Conservation (phyloP, 2,113 vertebrate species). For the Hemicordylus capensis region DNA sequence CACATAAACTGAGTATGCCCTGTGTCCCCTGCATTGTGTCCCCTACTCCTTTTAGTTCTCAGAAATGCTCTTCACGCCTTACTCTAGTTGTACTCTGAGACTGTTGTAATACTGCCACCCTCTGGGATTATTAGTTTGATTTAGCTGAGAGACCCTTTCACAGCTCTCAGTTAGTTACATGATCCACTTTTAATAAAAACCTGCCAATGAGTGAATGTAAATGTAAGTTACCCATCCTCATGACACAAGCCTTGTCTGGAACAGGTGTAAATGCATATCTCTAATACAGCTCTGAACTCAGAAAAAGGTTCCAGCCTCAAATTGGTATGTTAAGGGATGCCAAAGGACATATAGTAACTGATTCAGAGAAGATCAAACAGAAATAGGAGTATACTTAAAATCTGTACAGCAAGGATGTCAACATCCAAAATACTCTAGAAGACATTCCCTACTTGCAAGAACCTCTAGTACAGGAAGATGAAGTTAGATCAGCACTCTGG, state of each 20-base stretch:
- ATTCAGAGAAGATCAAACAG: too few species aligned
- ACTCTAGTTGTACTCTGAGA: background rate
- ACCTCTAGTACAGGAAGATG: too few species aligned
- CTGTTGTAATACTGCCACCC: background rate
- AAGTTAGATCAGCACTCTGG: too few species aligned
- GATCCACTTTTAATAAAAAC: conserved; percentile 17
- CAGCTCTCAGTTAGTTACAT: background rate
- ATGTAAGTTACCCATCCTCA: background rate
- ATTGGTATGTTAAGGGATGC: too few species aligned
- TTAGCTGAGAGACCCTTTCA: background rate
- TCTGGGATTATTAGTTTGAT: background rate
- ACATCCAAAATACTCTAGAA: too few species aligned
- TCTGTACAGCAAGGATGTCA: too few species aligned
- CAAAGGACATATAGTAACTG: too few species aligned
- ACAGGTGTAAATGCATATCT: background rate
- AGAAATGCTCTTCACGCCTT: too few species aligned
- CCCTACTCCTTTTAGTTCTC: too few species aligned
- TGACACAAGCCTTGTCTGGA: background rate
- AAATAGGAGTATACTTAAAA: too few species aligned
- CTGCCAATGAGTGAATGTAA: background rate
- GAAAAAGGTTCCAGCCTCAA: too few species aligned
- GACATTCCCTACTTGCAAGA: too few species aligned
- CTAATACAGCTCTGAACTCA: conserved; percentile 22
- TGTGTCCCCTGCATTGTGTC: background rate
- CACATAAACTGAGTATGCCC: background rate